Evolutionary conservation across 2,113 vertebrate species (phyloP).

Genomic region (Hippocampus guttulatus): DNA sequence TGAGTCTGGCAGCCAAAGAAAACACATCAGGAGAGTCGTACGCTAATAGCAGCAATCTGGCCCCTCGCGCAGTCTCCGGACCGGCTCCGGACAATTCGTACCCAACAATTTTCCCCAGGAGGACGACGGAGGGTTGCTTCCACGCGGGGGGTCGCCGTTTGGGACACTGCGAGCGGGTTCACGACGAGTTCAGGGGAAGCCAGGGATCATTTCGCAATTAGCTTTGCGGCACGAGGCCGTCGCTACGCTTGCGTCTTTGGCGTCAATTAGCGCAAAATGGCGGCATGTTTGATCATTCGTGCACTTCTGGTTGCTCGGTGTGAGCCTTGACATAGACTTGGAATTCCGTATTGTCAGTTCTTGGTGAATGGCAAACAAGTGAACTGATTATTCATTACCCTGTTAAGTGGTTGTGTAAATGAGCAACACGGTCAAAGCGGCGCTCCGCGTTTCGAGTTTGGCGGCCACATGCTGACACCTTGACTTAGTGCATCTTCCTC

Average conservation of each 20-base stretch:
- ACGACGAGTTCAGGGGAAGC: slow-evolving; percentile 56
- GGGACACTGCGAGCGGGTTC: slow-evolving; percentile 40
- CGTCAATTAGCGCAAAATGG: slow-evolving; percentile 9
- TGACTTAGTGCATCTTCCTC: slow-evolving; percentile 11
- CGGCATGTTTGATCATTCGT: slow-evolving; percentile 6
- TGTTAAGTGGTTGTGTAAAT: too few relatives aligned
- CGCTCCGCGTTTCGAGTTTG: not conserved
- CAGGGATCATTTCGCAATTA: slow-evolving; percentile 46
- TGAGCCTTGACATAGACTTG: not conserved
- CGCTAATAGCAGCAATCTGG: slow-evolving; percentile 37
- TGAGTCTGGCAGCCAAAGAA: not conserved
- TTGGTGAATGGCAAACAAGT: too few relatives aligned
- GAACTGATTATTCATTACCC: too few relatives aligned
- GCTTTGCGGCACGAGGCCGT: not conserved
- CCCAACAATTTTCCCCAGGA: slow-evolving; percentile 51
- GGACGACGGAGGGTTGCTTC: slow-evolving; percentile 34
- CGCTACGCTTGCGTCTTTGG: not conserved
- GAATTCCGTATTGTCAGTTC: too few relatives aligned
- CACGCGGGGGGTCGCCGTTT: slow-evolving; percentile 31
- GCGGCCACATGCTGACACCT: not conserved
- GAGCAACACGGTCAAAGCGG: too few relatives aligned
- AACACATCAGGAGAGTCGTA: slow-evolving; percentile 38
- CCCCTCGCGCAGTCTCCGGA: too few relatives aligned
- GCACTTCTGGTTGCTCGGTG: slow-evolving; percentile 9
- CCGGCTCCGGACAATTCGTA: not conserved